Evolutionary conservation across 2,113 vertebrate genomes (phyloP), one percentile per base, ranked within the genome.

Genomic region (Colistium nudipinnis): DNA sequence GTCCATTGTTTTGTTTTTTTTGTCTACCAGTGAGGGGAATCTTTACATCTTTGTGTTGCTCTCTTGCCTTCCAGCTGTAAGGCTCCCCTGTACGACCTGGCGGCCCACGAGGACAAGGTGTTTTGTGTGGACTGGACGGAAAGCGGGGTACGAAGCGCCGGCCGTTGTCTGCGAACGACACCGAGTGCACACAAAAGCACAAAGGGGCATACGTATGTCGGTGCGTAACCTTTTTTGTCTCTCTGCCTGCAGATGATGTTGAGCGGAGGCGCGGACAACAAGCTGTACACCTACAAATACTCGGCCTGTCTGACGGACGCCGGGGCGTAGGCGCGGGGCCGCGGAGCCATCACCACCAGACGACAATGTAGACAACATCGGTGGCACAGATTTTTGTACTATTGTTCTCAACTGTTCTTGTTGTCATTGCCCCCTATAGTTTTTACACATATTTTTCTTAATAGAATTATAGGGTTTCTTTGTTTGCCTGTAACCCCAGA

Each of bases 211-310:
- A n/a, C n/a, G n/a, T n/a, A n/a, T n/a, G n/a, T 43, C 17, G 14
- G 0, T 6, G 11, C 13, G 0, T 70, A 33, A 74, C 16, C 9
- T 45, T 43, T 17, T 57, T 2, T 61, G 9, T 76, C 1, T 48
- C 39, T 76, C 25, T 45, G 2, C 68, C 64, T 84, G 4, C 78
- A 99, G 98, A 74, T 99, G 86, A 93, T 99, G 72, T 63, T 99
- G 82, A 99, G 98, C 48, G 98, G 98, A 49, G 98, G 98, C 7
- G 96, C 98, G 13, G 98, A 99, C 87, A 99, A 98, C 92, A 99
- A 96, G 77, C 89, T 99, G n/a, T 98, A 98, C 89, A 95, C 95
- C 59, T 99, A 95, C 92, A 94, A 74, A 90, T 97, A 98, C 43
- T 93, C 94, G 11, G 83, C 92, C 59, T 88, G 90, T 45, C 88